Percentiles rank a stretch among this genome's conserved stretches.
phyloP scores from a whole-genome alignment of 2,113 vertebrate species.

The Corvus cornix region DNA sequence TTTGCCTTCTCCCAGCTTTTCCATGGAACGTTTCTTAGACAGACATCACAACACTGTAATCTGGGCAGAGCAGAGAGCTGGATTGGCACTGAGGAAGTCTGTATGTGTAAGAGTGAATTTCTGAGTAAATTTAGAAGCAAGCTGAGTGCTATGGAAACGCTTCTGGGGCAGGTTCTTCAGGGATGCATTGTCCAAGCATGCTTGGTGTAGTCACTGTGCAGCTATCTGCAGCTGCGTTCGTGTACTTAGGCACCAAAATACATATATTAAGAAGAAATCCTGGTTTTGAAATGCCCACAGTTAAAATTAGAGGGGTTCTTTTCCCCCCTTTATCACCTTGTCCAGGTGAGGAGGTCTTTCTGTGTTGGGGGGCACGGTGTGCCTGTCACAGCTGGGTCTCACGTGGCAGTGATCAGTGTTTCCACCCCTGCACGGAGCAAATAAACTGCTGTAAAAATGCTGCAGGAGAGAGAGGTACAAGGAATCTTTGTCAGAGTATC shows the following conservation, averaged over 20 bases:
- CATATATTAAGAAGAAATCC: not conserved
- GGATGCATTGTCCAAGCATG: not conserved
- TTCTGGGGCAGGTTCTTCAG: not conserved
- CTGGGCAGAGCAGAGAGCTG: not conserved
- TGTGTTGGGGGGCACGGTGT: not conserved
- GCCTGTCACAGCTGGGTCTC: not conserved
- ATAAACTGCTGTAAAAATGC: not conserved
- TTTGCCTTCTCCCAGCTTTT: not conserved
- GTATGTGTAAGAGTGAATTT: not conserved
- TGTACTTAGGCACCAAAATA: not conserved
- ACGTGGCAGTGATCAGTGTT: not conserved
- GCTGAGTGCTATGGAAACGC: not conserved
- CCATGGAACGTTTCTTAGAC: not conserved
- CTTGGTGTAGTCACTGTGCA: not conserved
- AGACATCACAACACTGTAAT: not conserved
- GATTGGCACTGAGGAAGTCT: not conserved
- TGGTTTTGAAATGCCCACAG: not conserved
- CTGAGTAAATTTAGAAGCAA: not conserved
- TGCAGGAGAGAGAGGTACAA: not conserved
- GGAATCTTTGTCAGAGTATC: not conserved
- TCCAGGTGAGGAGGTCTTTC: not conserved
- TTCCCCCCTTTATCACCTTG: not conserved
- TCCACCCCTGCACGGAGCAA: not conserved
- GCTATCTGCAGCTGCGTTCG: not conserved
- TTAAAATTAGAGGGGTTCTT: not conserved